These are phyloP conservation scores for Aricia artaxerxes DNA, from an alignment of 2,888 invertebrate genomes.

Conservation along the genomic window DNA sequence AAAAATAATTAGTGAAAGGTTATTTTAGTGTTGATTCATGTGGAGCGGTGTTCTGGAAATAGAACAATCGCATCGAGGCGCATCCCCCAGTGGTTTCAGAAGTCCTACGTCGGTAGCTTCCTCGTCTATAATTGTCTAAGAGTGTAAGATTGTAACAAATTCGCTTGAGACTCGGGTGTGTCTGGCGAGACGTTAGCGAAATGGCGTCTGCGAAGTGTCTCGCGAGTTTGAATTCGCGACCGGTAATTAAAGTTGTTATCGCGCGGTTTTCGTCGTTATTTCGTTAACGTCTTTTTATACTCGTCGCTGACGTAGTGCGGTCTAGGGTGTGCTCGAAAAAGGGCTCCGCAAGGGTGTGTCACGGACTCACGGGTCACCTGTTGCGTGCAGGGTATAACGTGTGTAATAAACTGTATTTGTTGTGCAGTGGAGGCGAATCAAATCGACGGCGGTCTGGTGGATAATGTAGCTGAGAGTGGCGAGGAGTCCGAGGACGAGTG, in stretches of 20 bases:
- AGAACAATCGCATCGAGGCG: constrained; percentile 70
- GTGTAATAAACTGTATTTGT: constrained; percentile 45
- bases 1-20: constrained; percentile 76
- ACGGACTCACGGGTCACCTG: constrained; percentile 33
- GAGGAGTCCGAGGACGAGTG: constrained; percentile 93
- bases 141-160: constrained; percentile 38
- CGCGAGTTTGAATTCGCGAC: constrained; percentile 72
- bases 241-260: constrained; percentile 66
- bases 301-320: not conserved
- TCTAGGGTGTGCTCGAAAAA: not conserved
- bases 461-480: constrained; percentile 88
- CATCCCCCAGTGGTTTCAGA: constrained; percentile 66
- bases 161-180: constrained; percentile 63
- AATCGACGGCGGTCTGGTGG: constrained; percentile 79
- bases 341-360: constrained; percentile 26
- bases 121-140: constrained; percentile 44
- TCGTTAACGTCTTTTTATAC: constrained; percentile 42
- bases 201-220: constrained; percentile 73
- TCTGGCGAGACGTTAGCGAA: constrained; percentile 63
- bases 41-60: constrained; percentile 78
- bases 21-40: constrained; percentile 80
- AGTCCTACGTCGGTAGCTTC: constrained; percentile 57
- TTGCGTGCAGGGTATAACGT: constrained; percentile 46
- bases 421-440: constrained; percentile 72
- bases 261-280: constrained; percentile 50